Evolutionary conservation across 2,113 vertebrate genomes (phyloP), one percentile per base, ranked within the genome.

Genomic region (Pontoporia blainvillei): DNA sequence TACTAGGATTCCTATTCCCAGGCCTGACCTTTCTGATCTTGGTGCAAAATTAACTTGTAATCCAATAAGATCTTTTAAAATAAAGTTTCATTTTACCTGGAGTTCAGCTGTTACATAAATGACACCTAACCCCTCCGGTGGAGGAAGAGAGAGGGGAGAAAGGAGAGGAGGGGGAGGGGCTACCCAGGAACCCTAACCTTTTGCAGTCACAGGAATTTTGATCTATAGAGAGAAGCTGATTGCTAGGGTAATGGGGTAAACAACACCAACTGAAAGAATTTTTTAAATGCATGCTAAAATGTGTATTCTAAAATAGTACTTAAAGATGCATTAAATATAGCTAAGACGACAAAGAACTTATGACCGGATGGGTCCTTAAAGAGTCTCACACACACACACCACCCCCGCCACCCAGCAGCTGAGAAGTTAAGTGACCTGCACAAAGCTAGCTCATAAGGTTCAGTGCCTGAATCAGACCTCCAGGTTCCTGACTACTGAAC

Each of bases 51-150:
- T 90, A 96, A 86, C 41, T 52, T 88, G 20, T 71, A 91, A 88
- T 91, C 44, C 73, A 87, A 4, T 85, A 52, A 76, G 39, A 72
- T 15, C 52, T 92, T 91, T 97, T 52, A 76, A 95, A 96, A 78
- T 67, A 54, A 67, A 88, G 67, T 83, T 95, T 98, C 73, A 79
- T 31, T 61, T 94, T 96, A 97, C 67, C 57, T 72, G 61, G 79
- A 95, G 94, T 31, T 95, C 75, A 66, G 52, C 34, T n/a, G 83
- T 84, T 91, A 95, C 34, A 83, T 64, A 93, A 91, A 87, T 39
- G 64, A 90, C 29, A 94, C 75, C 71, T 54, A 75, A 92, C 27
- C 71, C n/a, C 64, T 39, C 83, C 8, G 2, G n/a, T 18, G 57
- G 71, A 84, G 29, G 46, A 64, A 88, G 59, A 94, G 3, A 75